A percentile compares a stretch with the other conserved stretches of the same genome.
These are phyloP conservation scores for Opisthocomus hoazin DNA, from an alignment of 2,113 vertebrate genomes.

Conservation along the genomic window DNA sequence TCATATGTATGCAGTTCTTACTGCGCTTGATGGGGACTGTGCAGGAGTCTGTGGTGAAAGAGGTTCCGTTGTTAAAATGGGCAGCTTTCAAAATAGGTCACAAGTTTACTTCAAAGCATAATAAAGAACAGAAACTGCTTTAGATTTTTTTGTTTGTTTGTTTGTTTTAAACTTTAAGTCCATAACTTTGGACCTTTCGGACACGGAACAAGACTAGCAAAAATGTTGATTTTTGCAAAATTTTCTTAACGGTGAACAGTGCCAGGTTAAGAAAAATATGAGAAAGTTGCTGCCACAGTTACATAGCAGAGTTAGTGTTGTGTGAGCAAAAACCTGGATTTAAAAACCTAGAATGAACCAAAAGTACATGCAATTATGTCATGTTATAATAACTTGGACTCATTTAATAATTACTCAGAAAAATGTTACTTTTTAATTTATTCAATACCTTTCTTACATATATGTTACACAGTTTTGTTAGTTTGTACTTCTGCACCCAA, in stretches of 20 bases:
- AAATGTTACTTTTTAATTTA: not conserved
- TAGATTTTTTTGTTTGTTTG: not conserved
- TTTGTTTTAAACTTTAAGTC: not conserved
- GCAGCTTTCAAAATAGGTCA: conserved; percentile 3
- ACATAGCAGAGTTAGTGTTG: not conserved
- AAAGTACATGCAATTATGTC: not conserved
- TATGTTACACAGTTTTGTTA: not conserved
- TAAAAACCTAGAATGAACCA: not conserved
- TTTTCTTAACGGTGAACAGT: not conserved
- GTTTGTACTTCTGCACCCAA: not conserved
- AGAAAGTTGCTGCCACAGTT: not conserved
- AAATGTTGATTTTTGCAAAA: not conserved
- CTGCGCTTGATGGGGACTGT: not conserved
- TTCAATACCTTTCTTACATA: not conserved
- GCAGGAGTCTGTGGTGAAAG: conserved; percentile 44
- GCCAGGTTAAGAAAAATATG: not conserved
- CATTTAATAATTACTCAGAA: not conserved
- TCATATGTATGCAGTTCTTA: not conserved
- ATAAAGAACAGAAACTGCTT: not conserved
- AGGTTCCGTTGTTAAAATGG: not conserved
- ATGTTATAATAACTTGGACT: not conserved
- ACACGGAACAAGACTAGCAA: not conserved
- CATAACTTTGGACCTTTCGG: not conserved
- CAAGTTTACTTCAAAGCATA: conserved; percentile 13
- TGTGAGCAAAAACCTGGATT: not conserved